A percentile compares a stretch with the other conserved stretches of the same genome.
Conservation (phyloP, 1,140 invertebrate genomes). For the Caerostris darwini region DNA sequence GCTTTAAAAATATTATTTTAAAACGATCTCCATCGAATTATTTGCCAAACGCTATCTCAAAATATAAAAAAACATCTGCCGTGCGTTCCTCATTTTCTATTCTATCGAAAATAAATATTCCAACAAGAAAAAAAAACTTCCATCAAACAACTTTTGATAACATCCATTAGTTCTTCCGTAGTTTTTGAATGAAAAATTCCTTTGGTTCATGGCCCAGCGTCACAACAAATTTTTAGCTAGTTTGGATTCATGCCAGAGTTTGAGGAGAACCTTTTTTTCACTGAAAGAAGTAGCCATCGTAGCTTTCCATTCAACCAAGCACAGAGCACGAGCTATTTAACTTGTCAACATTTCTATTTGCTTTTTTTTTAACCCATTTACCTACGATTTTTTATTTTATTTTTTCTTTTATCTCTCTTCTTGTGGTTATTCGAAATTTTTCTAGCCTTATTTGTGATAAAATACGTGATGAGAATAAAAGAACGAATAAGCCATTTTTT, state of each 20-base stretch:
- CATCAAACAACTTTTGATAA: not conserved
- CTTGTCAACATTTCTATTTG: not conserved
- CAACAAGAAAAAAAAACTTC: not conserved
- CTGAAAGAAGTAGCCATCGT: not conserved
- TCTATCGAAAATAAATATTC: not conserved
- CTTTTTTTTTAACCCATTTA: not conserved
- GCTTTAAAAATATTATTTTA: no score
- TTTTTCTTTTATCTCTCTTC: not conserved
- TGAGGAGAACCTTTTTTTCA: not conserved
- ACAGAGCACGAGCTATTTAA: not conserved
- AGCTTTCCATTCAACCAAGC: not conserved
- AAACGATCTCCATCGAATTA: not conserved
- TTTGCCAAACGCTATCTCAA: not conserved
- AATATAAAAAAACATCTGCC: no score
- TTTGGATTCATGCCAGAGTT: not conserved
- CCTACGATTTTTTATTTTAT: not conserved
- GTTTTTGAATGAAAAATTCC: constrained; percentile 18
- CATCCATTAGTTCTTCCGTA: not conserved
- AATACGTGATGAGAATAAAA: no score
- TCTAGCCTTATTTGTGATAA: no score
- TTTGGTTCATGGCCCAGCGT: not conserved
- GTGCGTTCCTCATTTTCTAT: not conserved
- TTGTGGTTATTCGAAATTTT: not conserved
- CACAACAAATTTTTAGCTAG: not conserved
- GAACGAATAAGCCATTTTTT: no score